Percentiles rank a stretch among this genome's conserved stretches.
phyloP scores from a whole-genome alignment of 2,113 vertebrate genomes.

The Parus major region DNA sequence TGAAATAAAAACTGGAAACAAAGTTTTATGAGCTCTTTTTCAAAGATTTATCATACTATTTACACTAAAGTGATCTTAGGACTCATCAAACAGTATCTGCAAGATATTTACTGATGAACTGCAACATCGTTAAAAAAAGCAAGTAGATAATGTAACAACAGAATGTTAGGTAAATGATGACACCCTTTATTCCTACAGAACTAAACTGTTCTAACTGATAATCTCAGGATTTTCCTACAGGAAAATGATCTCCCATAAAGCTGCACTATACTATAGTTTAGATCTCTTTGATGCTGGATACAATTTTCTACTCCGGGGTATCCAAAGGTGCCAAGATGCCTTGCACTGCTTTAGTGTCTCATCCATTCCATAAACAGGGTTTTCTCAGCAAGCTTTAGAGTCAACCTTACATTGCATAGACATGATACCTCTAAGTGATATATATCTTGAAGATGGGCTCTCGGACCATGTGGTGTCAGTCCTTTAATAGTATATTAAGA shows the following conservation, averaged over 20 bases:
- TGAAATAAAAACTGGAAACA: constrained; percentile 71
- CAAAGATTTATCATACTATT: constrained; percentile 50
- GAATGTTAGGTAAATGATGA: constrained; percentile 57
- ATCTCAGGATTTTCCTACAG: constrained; percentile 31
- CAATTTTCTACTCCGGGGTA: constrained; percentile 51
- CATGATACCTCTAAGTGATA: constrained; percentile 86
- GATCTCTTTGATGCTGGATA: constrained; percentile 46
- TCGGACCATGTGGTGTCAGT: constrained; percentile 84
- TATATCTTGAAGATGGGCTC: constrained; percentile 86
- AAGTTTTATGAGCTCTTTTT: constrained; percentile 57
- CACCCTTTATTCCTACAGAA: constrained; percentile 11
- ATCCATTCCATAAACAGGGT: constrained; percentile 65
- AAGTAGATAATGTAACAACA: constrained; percentile 55
- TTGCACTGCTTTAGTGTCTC: constrained; percentile 54
- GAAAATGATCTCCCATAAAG: constrained; percentile 75
- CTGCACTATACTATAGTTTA: constrained; percentile 86
- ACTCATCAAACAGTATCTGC: constrained; percentile 50
- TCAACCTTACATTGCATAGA: constrained; percentile 81
- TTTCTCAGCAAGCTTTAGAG: constrained; percentile 76
- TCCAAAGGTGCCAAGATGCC: constrained; percentile 68
- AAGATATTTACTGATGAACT: constrained; percentile 46
- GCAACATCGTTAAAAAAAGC: constrained; percentile 6
- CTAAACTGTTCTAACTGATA: constrained; percentile 66
- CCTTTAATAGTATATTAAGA: constrained; percentile 90
- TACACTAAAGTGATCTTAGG: constrained; percentile 45